Conservation (phyloP, 2,113 vertebrate species). For the Gobius niger region DNA sequence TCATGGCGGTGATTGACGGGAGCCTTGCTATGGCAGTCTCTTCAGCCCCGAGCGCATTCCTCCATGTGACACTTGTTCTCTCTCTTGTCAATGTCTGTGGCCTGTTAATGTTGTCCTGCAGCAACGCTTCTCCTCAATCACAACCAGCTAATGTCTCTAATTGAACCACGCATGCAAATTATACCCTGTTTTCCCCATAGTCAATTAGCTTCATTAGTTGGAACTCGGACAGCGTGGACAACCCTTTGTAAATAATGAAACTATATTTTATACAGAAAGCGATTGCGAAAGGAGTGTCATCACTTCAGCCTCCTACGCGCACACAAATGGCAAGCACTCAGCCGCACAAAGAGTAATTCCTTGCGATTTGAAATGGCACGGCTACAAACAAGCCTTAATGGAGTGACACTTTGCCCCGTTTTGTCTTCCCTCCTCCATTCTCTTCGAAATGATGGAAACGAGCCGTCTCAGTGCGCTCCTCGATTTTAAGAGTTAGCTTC, state of each 20-base stretch:
- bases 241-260: background rate
- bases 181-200: constrained; percentile 45
- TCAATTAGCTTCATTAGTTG: constrained; percentile 31
- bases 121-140: constrained; percentile 18
- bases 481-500: constrained; percentile 47
- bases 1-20: constrained; percentile 10
- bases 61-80: constrained; percentile 33
- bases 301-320: constrained; percentile 1
- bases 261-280: background rate
- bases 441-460: constrained; percentile 37
- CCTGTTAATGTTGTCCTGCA: constrained; percentile 26
- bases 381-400: constrained; percentile 19
- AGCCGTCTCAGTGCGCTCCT: constrained; percentile 25
- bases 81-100: constrained; percentile 27
- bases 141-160: constrained; percentile 40
- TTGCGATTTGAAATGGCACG: constrained; percentile 20
- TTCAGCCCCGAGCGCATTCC: constrained; percentile 21
- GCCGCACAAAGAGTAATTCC: constrained; percentile 1
- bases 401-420: constrained; percentile 30
- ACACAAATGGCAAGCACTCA: constrained; percentile 5
- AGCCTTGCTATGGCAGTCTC: background rate
- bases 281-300: background rate
- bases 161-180: constrained; percentile 46
- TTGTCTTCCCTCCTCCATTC: constrained; percentile 5
- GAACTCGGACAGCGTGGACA: constrained; percentile 1